Evolutionary conservation across 1,140 invertebrate species (phyloP), one percentile per base, ranked within the genome.

Genomic region (Myzus persicae): DNA sequence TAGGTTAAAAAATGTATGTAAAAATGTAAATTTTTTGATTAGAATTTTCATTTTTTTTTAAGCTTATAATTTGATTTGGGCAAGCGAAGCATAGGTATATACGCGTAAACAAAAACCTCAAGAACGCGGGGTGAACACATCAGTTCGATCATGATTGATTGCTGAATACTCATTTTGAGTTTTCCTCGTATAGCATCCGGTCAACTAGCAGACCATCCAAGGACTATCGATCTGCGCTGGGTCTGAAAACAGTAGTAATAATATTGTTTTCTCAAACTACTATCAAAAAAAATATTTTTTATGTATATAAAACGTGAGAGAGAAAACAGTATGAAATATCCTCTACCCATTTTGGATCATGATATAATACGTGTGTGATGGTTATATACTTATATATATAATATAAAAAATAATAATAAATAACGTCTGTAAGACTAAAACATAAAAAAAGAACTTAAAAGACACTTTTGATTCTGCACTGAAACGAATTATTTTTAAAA

Each of bases 71-170:
- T 46, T n/a, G 14, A 88, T 46, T 88, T 48, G 22, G 31, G 42
- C 6, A 2, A 87, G 20, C 31, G 2, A 36, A 22, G 14, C 11
- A 31, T 11, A 67, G 24, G 81, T n/a, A n/a, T 85, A 48, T 48
- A 26, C 22, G 22, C 24, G 6, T 54, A 54, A 38, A 54, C 8
- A 3, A 26, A 38, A 89, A 89, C 9, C 36, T 54, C 88, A 6
- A 51, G 24, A 54, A 40, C n/a, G 7, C 24, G 8, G 36, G 88
- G 5, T 51, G 20, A 88, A 88, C 51, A 31, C 18, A 87, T 18
- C 31, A 40, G 46, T 51, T 38, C 46, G 11, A 89, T 51, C 38
- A 54, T 89, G 88, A 89, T 89, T 89, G 48, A 89, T 89, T 89
- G 48, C 48, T 11, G 1, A 89, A 51, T 51, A 54, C 36, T 89